Evolutionary conservation across 2,888 invertebrate species (phyloP).

Genomic region (Drosophila paramelanica): DNA sequence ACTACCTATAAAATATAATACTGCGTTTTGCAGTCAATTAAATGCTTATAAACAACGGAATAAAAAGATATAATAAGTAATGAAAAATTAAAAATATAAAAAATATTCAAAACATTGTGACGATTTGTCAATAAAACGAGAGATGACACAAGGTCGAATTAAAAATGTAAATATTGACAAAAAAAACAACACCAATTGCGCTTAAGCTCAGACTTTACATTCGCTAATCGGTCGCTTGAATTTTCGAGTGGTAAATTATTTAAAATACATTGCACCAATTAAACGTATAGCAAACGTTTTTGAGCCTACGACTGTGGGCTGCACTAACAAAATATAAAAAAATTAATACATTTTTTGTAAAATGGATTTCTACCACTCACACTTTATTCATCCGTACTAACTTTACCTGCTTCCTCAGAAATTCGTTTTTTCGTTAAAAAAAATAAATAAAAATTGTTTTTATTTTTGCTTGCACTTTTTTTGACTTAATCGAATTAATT

Average conservation of each 20-base stretch:
- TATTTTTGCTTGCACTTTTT: slow-evolving; percentile 17
- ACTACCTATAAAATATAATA: too few relatives aligned
- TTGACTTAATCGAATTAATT: slow-evolving; percentile 71
- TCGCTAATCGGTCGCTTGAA: background rate
- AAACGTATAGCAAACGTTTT: slow-evolving; percentile 19
- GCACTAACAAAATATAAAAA: slow-evolving; percentile 19
- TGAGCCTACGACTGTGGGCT: slow-evolving; percentile 6
- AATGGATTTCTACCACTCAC: background rate
- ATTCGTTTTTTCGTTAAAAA: background rate
- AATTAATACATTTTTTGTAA: slow-evolving; percentile 1
- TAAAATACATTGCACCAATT: slow-evolving; percentile 33
- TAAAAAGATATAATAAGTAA: too few relatives aligned
- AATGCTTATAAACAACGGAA: too few relatives aligned
- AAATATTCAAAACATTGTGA: too few relatives aligned
- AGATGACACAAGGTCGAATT: too few relatives aligned
- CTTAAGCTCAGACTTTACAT: background rate
- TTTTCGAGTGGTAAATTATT: slow-evolving; percentile 20
- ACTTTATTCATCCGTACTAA: background rate
- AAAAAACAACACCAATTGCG: background rate
- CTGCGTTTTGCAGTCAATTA: too few relatives aligned
- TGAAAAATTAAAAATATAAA: too few relatives aligned
- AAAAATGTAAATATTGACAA: background rate
- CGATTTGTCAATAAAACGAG: too few relatives aligned
- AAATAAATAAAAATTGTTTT: background rate
- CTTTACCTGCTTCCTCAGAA: background rate